Conservation (phyloP, 1,140 invertebrate genomes). For the Tetramorium parvispinum region DNA sequence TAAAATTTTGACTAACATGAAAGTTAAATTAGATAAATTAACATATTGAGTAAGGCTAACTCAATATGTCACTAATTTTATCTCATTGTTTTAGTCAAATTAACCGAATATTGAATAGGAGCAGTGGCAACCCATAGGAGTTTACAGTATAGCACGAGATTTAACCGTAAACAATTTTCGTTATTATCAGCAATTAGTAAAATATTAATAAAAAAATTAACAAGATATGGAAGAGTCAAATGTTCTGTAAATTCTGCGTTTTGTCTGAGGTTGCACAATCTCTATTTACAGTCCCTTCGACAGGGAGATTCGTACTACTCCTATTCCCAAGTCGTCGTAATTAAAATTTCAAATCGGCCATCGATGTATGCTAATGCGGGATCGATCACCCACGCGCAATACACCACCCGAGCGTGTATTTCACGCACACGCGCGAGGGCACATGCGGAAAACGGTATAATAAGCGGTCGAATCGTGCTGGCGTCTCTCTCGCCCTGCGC, state of each 20-base stretch:
- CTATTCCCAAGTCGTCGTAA: background rate
- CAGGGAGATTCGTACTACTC: background rate
- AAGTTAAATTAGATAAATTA: too few relatives aligned
- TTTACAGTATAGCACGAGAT: too few relatives aligned
- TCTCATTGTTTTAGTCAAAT: too few relatives aligned
- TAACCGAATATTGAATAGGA: too few relatives aligned
- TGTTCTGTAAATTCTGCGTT: background rate
- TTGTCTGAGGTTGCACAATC: background rate
- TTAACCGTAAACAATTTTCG: background rate
- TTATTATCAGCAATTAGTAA: background rate
- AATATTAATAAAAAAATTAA: background rate
- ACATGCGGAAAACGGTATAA: constrained; percentile 28
- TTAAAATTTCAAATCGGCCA: constrained; percentile 62
- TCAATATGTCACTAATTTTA: too few relatives aligned
- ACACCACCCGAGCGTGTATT: background rate
- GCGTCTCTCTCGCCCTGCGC: background rate
- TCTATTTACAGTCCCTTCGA: constrained; percentile 12
- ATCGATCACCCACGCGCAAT: constrained; percentile 33
- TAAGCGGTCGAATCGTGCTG: constrained; percentile 23
- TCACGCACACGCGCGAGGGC: background rate
- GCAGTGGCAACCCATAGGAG: too few relatives aligned
- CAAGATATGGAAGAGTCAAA: too few relatives aligned
- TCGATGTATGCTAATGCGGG: constrained; percentile 55
- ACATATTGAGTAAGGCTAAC: too few relatives aligned
- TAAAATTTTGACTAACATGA: too few relatives aligned